Evolutionary conservation across 23 tunicate species (phyloP).

Genomic region (Halocynthia aurantium): DNA sequence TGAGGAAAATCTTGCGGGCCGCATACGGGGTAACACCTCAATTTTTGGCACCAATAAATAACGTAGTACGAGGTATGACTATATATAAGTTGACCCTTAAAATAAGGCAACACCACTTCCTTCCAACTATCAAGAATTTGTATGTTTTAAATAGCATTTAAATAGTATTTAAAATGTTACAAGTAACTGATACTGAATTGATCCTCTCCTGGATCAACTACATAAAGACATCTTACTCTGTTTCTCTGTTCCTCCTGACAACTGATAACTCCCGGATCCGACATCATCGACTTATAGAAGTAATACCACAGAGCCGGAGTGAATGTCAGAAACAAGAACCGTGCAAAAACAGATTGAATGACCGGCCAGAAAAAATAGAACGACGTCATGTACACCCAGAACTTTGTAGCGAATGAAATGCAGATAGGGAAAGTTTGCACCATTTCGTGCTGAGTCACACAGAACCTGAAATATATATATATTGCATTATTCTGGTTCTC

Average conservation of each 20-base stretch:
- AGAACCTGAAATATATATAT: conserved; percentile 23
- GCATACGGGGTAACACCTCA: no score
- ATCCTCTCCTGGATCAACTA: no score
- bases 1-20: no score
- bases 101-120: no score
- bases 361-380: conserved; percentile 64
- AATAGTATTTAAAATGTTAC: no score
- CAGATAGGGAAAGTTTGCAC: conserved; percentile 42
- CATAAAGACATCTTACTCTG: conserved; percentile 27
- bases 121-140: no score
- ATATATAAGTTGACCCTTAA: no score
- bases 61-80: no score
- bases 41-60: no score
- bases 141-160: no score
- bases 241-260: conserved; percentile 72
- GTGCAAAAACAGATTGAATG: conserved; percentile 39
- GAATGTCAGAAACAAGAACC: conserved; percentile 30
- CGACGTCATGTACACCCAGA: conserved; percentile 85
- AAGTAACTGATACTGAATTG: no score
- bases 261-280: conserved; percentile 75
- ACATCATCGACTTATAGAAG: conserved; percentile 61
- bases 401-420: conserved; percentile 80
- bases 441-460: conserved; percentile 44
- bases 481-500: not conserved
- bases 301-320: conserved; percentile 72